Evolutionary conservation across 1,140 invertebrate genomes (phyloP).

Genomic region (Bombus consobrinus): DNA sequence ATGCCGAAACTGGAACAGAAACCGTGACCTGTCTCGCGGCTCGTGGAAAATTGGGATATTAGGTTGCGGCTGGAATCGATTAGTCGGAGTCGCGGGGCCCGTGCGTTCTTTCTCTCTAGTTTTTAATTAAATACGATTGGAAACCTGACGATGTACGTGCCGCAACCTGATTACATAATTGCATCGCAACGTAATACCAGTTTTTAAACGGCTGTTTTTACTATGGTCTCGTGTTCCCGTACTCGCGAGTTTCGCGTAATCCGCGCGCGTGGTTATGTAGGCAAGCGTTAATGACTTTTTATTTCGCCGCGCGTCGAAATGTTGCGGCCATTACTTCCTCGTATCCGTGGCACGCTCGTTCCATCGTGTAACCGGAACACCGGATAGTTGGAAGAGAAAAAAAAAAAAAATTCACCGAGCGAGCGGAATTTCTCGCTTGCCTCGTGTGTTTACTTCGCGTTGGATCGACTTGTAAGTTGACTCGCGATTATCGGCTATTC

Average conservation of each 20-base stretch:
- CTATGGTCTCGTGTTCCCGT: neutral
- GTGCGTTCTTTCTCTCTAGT: neutral
- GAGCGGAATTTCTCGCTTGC: neutral
- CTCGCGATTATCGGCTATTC: neutral
- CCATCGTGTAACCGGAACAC: slow-evolving; percentile 33
- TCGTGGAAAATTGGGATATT: neutral
- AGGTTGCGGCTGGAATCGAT: neutral
- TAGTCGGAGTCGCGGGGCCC: neutral
- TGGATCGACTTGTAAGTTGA: neutral
- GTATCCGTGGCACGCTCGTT: neutral
- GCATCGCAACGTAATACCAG: slow-evolving; percentile 41
- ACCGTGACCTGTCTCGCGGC: neutral
- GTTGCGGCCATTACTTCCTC: neutral
- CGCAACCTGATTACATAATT: slow-evolving; percentile 60
- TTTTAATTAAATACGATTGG: slow-evolving; percentile 48
- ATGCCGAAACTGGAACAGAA: neutral
- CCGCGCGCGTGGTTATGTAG: slow-evolving; percentile 47
- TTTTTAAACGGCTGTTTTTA: slow-evolving; percentile 46
- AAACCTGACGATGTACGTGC: slow-evolving; percentile 21
- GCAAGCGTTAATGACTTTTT: slow-evolving; percentile 7
- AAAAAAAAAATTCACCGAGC: slow-evolving; percentile 26
- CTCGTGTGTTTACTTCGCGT: slow-evolving; percentile 30
- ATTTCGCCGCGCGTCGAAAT: neutral
- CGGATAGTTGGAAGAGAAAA: neutral
- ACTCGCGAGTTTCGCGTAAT: slow-evolving; percentile 42